phyloP scores from a whole-genome alignment of 2,113 vertebrate genomes.

The Hippocampus comes region DNA sequence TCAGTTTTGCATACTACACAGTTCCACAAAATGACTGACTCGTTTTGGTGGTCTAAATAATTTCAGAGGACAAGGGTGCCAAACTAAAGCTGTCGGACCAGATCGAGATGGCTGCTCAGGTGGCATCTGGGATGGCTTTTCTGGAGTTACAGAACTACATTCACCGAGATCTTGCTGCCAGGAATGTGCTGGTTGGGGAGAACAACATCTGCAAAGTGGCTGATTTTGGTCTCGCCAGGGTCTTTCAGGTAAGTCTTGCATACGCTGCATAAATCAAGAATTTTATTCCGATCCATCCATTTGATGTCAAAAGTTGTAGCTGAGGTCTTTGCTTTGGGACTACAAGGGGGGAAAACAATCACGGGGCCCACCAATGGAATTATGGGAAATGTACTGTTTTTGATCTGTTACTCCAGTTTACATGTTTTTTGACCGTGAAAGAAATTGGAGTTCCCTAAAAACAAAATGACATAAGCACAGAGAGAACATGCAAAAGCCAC shows the following conservation, averaged over 20 bases:
- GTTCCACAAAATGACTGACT: not conserved
- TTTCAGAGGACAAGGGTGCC: conserved; percentile 62
- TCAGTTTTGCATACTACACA: no score
- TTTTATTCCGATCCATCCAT: not conserved
- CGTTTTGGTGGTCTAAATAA: not conserved
- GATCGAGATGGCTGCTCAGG: conserved; percentile 89
- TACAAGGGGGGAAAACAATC: not conserved
- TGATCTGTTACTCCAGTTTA: no score
- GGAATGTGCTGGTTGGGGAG: conserved; percentile 94
- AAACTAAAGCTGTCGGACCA: conserved; percentile 68
- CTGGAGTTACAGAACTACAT: conserved; percentile 94
- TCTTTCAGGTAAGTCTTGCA: conserved; percentile 81
- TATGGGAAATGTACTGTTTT: not conserved
- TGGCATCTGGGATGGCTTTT: conserved; percentile 92
- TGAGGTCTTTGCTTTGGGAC: not conserved
- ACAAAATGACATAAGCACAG: no score
- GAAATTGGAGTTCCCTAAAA: no score
- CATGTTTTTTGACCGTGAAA: no score
- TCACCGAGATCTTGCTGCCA: conserved; percentile 92
- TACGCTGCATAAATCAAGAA: not conserved
- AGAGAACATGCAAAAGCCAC: not conserved
- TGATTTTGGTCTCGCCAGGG: conserved; percentile 92
- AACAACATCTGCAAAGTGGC: conserved; percentile 93
- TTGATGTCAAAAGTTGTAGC: not conserved
- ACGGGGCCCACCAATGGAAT: not conserved